Evolutionary conservation across 2,113 vertebrate species (phyloP), one percentile per base, ranked within the genome.

Genomic region (Coturnix japonica): DNA sequence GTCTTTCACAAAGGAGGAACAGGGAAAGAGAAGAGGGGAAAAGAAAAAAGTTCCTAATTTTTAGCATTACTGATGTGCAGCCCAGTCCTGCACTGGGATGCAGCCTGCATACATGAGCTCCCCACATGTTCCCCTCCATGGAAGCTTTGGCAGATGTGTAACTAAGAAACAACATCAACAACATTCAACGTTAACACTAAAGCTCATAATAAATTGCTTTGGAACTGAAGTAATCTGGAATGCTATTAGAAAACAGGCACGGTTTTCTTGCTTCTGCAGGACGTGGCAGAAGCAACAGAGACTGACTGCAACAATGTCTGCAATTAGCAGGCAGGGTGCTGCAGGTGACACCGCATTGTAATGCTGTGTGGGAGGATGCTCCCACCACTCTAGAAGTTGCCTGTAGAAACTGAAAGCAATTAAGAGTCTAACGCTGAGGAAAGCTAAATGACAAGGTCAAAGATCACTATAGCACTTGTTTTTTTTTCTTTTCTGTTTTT

Each of bases 261-360:
- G 26, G 20, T 65, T 65, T 66, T n/a, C 31, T 95, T 81, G 59
- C 16, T 30, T 87, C 83, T 75, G 80, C 44, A 90, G 76, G 49
- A 86, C 2, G 4, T 3, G 21, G 39, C 57, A 88, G 69, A 49
- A 82, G 51, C 1, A 6, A 37, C 72, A 63, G n/a, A 67, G 46
- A 60, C 87, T 79, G 82, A 25, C 37, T 47, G 87, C 90, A 69
- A 93, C 87, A 83, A 23, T 21, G 78, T 41, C 23, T 49, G 39
- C 53, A 63, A 54, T 87, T 93, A 95, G 65, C 13, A 22, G 57
- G 41, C 70, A 88, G 13, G 41, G 56, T 0, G 2, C 41, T 87
- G 83, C 70, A 60, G 76, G 67, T 77, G 81, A 84, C 41, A 37
- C 89, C 51, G 57, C 4, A 13, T 59, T 94, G 30, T 25, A 85